Evolutionary conservation across 2,113 vertebrate genomes (phyloP).

Genomic region (Gnathonemus echidnorhynchus): DNA sequence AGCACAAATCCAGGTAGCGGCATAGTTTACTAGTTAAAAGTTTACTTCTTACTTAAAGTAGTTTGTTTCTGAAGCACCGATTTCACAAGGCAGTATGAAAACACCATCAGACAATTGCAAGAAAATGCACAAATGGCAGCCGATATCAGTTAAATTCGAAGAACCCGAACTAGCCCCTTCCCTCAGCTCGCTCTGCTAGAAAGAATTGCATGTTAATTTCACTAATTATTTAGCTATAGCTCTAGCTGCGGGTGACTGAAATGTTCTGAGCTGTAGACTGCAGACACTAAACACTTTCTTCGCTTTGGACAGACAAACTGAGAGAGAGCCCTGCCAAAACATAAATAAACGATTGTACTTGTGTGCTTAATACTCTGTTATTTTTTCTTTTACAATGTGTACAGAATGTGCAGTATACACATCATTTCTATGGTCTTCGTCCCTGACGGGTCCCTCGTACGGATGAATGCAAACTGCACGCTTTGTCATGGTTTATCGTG

Average conservation of each 20-base stretch:
- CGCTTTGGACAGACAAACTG: not conserved
- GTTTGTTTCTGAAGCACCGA: not conserved
- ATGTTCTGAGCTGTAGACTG: not conserved
- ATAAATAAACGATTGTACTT: not conserved
- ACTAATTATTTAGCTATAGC: not conserved
- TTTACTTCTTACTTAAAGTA: not conserved
- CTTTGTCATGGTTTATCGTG: not conserved
- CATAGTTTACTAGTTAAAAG: not conserved
- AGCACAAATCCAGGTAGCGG: not conserved
- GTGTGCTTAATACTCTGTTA: not conserved
- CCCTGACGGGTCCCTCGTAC: not conserved
- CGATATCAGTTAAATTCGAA: not conserved
- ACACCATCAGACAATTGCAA: not conserved
- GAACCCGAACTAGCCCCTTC: not conserved
- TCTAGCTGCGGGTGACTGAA: not conserved
- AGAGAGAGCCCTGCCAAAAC: not conserved
- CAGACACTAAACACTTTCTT: not conserved
- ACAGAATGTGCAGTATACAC: not conserved
- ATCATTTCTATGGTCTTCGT: not conserved
- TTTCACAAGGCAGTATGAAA: not conserved
- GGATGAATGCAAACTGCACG: not conserved
- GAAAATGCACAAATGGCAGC: not conserved
- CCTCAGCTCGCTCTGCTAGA: not conserved
- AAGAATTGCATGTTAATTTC: not conserved
- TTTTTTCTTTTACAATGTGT: not conserved